These are phyloP conservation scores for Corythaixoides concolor DNA, from an alignment of 2,113 vertebrate genomes.

Conservation along the genomic window DNA sequence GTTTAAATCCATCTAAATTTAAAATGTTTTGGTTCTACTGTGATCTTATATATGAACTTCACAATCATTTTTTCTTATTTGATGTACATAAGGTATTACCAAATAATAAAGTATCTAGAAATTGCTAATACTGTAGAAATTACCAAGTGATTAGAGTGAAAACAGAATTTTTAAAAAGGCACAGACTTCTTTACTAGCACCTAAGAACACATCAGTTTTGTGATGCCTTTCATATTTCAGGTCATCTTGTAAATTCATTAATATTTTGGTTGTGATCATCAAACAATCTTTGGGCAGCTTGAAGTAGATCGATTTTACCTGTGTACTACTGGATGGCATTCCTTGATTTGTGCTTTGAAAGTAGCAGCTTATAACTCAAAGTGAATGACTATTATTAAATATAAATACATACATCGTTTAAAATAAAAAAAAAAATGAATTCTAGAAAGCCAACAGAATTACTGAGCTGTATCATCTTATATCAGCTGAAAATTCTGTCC, in stretches of 20 bases:
- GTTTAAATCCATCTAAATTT: background rate
- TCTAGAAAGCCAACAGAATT: background rate
- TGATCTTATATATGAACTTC: background rate
- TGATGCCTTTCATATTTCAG: background rate
- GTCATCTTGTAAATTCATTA: background rate
- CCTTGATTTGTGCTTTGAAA: background rate
- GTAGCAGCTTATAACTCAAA: background rate
- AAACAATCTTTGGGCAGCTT: background rate
- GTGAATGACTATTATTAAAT: background rate
- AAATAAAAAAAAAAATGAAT: background rate
- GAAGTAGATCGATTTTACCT: background rate
- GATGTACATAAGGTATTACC: background rate
- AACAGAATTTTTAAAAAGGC: background rate
- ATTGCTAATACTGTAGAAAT: background rate
- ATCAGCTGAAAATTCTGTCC: background rate
- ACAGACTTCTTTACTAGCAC: background rate
- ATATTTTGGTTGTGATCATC: slow-evolving; percentile 4
- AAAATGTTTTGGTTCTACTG: background rate
- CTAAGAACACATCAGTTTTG: background rate
- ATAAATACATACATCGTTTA: background rate
- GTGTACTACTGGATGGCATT: background rate
- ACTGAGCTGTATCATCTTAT: background rate
- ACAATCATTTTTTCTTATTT: background rate
- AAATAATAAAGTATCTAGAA: background rate
- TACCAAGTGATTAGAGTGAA: background rate